Percentiles rank a stretch among this genome's conserved stretches.
Evolutionary conservation across 1,140 invertebrate species (phyloP).

Genomic region (Tetraneura akinire): DNA sequence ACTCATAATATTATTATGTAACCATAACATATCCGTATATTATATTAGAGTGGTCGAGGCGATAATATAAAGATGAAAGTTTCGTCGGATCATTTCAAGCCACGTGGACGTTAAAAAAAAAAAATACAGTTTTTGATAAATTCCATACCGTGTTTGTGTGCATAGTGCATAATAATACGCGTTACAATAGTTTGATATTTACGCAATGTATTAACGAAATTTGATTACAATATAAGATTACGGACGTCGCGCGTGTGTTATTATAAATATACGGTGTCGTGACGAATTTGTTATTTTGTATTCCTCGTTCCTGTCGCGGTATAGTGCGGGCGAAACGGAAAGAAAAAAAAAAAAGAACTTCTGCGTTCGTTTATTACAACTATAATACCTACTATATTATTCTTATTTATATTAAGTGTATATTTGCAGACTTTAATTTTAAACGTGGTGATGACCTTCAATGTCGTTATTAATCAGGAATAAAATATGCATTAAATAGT

Average conservation of each 20-base stretch:
- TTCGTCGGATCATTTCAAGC: no score
- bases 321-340: not conserved
- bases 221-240: conserved; percentile 26
- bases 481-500: not conserved
- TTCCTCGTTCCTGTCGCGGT: conserved; percentile 24
- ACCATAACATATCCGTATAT: no score
- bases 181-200: no score
- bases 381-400: no score
- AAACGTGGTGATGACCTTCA: conserved; percentile 20
- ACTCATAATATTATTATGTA: no score
- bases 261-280: not conserved
- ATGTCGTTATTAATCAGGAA: conserved; percentile 10
- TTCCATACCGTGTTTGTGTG: no score
- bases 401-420: not conserved
- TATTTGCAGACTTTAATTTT: not conserved
- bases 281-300: conserved; percentile 18
- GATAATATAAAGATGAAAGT: no score
- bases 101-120: no score
- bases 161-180: not conserved
- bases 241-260: no score
- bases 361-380: not conserved
- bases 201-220: not conserved
- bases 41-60: no score
- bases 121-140: no score
- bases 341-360: not conserved